Evolutionary conservation across 1,140 invertebrate species (phyloP).

Genomic region (Lutraria rhynchaena): DNA sequence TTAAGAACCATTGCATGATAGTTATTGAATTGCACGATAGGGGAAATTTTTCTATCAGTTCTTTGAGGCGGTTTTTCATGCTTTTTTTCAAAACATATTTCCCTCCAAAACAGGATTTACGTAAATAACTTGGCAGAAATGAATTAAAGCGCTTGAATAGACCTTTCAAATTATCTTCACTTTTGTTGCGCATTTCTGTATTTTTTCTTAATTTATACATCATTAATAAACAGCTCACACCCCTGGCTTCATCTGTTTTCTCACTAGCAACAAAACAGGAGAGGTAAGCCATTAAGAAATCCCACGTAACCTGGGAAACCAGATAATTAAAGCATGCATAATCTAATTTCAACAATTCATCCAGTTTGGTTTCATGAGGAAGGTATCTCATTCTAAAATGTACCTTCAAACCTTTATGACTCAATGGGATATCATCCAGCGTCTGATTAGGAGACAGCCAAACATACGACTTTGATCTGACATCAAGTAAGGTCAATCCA

Average conservation of each 20-base stretch:
- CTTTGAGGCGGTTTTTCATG: background rate
- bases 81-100: background rate
- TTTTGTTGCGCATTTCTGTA: background rate
- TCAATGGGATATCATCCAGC: background rate
- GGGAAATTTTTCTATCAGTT: background rate
- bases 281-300: background rate
- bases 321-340: background rate
- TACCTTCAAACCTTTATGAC: background rate
- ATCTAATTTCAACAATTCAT: background rate
- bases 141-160: background rate
- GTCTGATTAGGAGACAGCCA: constrained; percentile 11
- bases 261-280: background rate
- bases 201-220: background rate
- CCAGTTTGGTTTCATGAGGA: background rate
- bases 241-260: constrained; percentile 5
- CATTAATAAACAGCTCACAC: constrained; percentile 1
- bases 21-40: background rate
- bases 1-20: background rate
- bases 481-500: background rate
- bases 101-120: background rate
- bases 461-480: background rate
- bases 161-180: background rate
- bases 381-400: constrained; percentile 32
- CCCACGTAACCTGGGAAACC: constrained; percentile 8
- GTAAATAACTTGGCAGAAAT: background rate